Evolutionary conservation across 2,797 vertebrate genomes (phyloP).

Genomic region (Macropodus opercularis): DNA sequence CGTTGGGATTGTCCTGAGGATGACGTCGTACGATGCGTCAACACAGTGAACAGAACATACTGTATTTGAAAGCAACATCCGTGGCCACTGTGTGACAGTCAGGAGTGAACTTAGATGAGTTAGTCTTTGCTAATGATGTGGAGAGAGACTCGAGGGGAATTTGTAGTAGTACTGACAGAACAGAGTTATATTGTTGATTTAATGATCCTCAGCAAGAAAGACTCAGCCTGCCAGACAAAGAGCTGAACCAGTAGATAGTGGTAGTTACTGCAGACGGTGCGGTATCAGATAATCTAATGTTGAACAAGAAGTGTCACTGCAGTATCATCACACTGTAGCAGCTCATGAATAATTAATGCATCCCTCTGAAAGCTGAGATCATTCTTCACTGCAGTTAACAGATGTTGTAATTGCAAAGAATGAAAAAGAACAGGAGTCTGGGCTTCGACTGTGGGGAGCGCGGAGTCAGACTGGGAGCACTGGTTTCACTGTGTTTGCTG

Average conservation of each 20-base stretch:
- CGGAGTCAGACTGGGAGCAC: constrained; percentile 13
- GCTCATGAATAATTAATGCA: constrained; percentile 7
- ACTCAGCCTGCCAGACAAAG: constrained; percentile 13
- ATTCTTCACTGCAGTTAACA: neutral
- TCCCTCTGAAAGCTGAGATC: neutral
- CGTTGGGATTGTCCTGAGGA: constrained; percentile 47
- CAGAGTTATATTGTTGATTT: constrained; percentile 13
- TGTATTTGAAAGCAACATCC: constrained; percentile 12
- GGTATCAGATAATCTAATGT: constrained; percentile 6
- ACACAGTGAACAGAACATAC: constrained; percentile 30
- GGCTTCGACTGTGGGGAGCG: too few species aligned
- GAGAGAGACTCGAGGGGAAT: constrained; percentile 8
- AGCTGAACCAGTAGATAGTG: constrained; percentile 33
- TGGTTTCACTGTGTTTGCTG: constrained; percentile 20
- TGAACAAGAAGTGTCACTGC: constrained; percentile 7
- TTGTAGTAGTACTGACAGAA: too few species aligned
- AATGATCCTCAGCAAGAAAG: constrained; percentile 19
- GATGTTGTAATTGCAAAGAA: too few species aligned
- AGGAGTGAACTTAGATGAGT: neutral
- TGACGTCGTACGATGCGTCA: constrained; percentile 35
- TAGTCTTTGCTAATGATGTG: constrained; percentile 16
- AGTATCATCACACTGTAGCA: constrained; percentile 4
- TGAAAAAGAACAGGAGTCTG: too few species aligned
- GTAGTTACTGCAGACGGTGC: constrained; percentile 13
- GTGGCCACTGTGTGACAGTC: neutral